These are phyloP conservation scores for Alethe diademata DNA, from an alignment of 2,113 vertebrate genomes.

Conservation along the genomic window DNA sequence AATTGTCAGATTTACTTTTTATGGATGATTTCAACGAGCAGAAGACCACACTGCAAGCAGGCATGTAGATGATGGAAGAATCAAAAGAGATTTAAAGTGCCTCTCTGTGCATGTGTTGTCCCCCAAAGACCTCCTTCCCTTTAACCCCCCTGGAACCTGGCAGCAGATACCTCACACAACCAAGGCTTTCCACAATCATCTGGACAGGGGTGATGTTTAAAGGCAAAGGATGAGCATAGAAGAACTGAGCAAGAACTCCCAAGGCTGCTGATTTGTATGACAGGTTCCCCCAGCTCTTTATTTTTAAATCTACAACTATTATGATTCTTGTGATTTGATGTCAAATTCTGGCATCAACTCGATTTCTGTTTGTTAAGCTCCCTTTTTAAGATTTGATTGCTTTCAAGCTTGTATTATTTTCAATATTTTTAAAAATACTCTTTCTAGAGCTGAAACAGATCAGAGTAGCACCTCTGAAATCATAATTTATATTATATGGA, in stretches of 20 bases:
- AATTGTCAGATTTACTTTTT: not conserved
- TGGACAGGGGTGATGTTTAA: not conserved
- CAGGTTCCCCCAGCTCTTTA: not conserved
- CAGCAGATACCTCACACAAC: not conserved
- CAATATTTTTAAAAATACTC: not conserved
- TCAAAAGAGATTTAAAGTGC: not conserved
- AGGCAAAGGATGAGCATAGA: not conserved
- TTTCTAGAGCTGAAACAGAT: not conserved
- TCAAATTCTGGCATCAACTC: not conserved
- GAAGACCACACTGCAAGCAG: not conserved
- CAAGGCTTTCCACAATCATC: not conserved
- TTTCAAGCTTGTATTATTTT: not conserved
- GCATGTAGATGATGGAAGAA: not conserved
- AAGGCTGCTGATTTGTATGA: not conserved
- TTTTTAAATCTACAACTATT: not conserved
- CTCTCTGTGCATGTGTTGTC: rapidly evolving
- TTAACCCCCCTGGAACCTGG: not conserved
- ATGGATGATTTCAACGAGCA: not conserved
- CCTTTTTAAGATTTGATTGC: not conserved
- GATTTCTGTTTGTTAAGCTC: not conserved
- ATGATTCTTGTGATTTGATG: not conserved
- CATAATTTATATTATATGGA: not conserved
- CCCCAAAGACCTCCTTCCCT: rapidly evolving
- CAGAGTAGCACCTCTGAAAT: not conserved
- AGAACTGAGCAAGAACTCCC: not conserved